phyloP scores from a whole-genome alignment of 1,140 invertebrate species.

The Yoshiicerus persimilis region DNA sequence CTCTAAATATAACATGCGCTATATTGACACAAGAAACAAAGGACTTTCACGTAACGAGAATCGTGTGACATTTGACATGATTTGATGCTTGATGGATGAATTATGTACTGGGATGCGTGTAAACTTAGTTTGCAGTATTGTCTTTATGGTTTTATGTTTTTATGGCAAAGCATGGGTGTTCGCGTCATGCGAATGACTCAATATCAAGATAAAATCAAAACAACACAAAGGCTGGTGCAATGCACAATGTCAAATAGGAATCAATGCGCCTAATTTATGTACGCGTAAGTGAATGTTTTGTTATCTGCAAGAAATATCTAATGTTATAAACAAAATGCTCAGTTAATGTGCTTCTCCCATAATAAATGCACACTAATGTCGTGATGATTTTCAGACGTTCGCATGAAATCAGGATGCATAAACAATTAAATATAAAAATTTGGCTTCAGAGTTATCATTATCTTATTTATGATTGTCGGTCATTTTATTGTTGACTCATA shows the following conservation, averaged over 20 bases:
- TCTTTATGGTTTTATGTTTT: too few species aligned
- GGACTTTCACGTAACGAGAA: background rate
- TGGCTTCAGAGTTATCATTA: background rate
- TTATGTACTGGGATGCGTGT: background rate
- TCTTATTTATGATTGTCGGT: background rate
- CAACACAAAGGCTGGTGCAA: background rate
- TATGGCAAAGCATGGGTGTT: background rate
- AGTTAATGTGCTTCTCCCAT: background rate
- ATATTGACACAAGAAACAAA: background rate
- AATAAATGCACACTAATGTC: background rate
- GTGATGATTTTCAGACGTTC: background rate
- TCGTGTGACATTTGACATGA: slow-evolving; percentile 7
- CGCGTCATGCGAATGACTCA: background rate
- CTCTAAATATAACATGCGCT: background rate
- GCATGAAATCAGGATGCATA: background rate
- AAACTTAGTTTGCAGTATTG: background rate
- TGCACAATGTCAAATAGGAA: too few species aligned
- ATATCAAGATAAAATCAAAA: background rate
- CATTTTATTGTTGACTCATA: slow-evolving; percentile 18
- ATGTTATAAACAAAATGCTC: background rate
- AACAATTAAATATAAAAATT: background rate
- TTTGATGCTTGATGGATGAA: background rate
- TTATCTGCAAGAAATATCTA: background rate
- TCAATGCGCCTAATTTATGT: background rate
- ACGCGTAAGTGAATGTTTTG: background rate